Evolutionary conservation across 1,140 invertebrate genomes (phyloP), one percentile per base, ranked within the genome.

Genomic region (Nixonia krombeini): DNA sequence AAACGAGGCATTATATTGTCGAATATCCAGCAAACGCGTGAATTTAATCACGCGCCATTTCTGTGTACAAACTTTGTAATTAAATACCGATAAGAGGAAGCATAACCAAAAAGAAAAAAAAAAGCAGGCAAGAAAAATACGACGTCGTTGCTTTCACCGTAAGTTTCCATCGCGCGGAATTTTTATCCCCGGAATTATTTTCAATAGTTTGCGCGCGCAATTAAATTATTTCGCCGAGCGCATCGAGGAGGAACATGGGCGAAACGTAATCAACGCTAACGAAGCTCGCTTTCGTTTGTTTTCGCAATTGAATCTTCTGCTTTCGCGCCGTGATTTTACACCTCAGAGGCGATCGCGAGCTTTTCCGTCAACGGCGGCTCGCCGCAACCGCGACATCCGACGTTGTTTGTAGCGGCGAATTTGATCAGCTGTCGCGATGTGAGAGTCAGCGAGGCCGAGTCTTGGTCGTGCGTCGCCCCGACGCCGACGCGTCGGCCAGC

Each of bases 181-280:
- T 64, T 72, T 40, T 53, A 35, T 61, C 56, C 33, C 31, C 29
- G 55, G 65, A 66, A 70, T 70, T 53, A 72, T 72, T 72, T 67
- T 72, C 59, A 52, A 67, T 72, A 72, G 69, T 72, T n/a, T 64
- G 45, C 47, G 52, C 50, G 45, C 46, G 58, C 41, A 71, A 71
- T 71, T 44, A 66, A 71, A 71, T 71, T 71, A 71, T 71, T 71
- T 71, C 15, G 53, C 44, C 44, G 62, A 53, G 26, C 25, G 47
- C 56, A 46, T 42, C 58, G 67, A 35, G 51, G 45, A 53, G 53
- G 42, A 70, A 70, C 51, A 35, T 50, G 62, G 49, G 58, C 62
- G 51, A 63, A 65, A 66, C 62, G 53, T 70, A 70, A 70, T 70
- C 52, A 70, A 70, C 68, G 68, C 58, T 70, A 70, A 70, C 67